These are phyloP conservation scores for Chymomyza procnemis DNA, from an alignment of 2,888 invertebrate genomes.

Conservation along the genomic window DNA sequence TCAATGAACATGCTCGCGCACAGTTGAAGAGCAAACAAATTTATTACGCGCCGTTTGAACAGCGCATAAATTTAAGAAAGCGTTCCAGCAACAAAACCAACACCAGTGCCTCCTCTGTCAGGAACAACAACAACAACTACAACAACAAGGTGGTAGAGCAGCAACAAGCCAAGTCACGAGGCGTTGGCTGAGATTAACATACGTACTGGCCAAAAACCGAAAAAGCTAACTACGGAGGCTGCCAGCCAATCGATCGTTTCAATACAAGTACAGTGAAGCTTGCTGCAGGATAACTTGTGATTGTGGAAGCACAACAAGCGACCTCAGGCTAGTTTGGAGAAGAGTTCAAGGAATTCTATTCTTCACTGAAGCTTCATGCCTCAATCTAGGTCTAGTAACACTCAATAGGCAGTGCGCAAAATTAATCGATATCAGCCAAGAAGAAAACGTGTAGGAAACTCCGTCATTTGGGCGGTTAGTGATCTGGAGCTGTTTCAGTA, in stretches of 20 bases:
- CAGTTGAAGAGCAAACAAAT: conserved; percentile 75
- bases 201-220: conserved; percentile 44
- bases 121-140: conserved; percentile 10
- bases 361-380: no score
- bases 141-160: no score
- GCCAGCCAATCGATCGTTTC: conserved; percentile 6
- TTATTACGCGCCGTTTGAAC: conserved; percentile 75
- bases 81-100: conserved; percentile 21
- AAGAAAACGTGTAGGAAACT: no score
- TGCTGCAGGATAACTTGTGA: no score
- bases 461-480: no score
- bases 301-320: no score
- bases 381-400: no score
- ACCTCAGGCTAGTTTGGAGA: no score
- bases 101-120: not conserved
- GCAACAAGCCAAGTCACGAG: conserved; percentile 43
- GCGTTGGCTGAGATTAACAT: conserved; percentile 60
- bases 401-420: no score
- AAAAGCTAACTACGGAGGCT: not conserved
- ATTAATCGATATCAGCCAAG: no score
- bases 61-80: conserved; percentile 70
- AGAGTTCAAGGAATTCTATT: no score
- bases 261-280: not conserved
- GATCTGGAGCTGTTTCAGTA: no score
- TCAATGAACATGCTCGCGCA: conserved; percentile 74